Base-by-base conservation (phyloP, 2,797 vertebrate genomes). In the Myotis findleyi region DNA sequence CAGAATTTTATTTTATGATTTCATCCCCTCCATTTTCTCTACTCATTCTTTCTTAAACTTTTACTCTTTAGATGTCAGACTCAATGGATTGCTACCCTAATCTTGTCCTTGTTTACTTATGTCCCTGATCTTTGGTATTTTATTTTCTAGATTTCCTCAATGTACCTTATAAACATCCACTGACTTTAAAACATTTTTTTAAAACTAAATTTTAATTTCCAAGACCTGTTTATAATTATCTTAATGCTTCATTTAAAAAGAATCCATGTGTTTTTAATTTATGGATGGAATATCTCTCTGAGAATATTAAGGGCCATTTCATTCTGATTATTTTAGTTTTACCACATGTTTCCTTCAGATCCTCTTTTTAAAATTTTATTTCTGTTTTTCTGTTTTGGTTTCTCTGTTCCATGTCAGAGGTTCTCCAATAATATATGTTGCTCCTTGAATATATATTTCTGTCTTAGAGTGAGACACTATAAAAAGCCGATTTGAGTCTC, bases 321-420 rank as follows among this genome's bases (percentile, higher is more conserved):
- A n/a, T 77, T 86, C 25, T 94, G 21, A 44, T 77, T 92, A 81
- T 64, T 91, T 91, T 86, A 73, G 49, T 59, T 91, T 91, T 33
- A 87, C 25, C 30, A 72, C 20, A 21, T 20, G 8, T 51, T 85
- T 68, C 9, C 25, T 82, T 25, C 18, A 86, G 69, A 77, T 73
- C 25, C 12, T 33, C 9, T 14, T 3, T 53, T 94, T 92, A 27
- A 62, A 30, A 30, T 6, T 1, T 69, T 82, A 36, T 55, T 3
- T n/a, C 13, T 30, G 2, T 53, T 69, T 85, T n/a, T 87, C 12
- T 88, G 6, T 68, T 95, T 93, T 57, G 20, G 23, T 83, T 96
- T 66, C 72, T 93, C 20, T 79, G 27, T 83, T 76, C 49, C 13
- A 53, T 25, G 21, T 76, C n/a, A 79, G 73, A 71, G 17, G 33